phyloP scores from a whole-genome alignment of 2,113 vertebrate species.

The Stigmatopora nigra region DNA sequence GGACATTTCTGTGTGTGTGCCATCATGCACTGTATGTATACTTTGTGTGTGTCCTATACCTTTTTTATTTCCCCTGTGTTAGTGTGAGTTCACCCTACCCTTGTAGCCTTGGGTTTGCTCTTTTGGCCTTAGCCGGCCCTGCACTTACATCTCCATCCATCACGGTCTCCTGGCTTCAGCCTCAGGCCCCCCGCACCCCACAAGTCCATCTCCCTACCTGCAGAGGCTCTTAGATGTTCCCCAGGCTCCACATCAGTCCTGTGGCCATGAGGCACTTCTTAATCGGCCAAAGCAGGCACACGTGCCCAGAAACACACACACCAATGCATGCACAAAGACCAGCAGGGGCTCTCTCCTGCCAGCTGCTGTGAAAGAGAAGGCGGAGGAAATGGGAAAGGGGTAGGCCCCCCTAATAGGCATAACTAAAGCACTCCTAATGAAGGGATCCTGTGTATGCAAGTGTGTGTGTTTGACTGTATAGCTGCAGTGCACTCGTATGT shows the following conservation, averaged over 20 bases:
- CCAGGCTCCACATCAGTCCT: constrained; percentile 65
- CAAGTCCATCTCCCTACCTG: constrained; percentile 63
- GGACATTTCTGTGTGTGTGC: constrained; percentile 30
- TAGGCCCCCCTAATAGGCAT: constrained; percentile 64
- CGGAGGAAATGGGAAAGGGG: constrained; percentile 57
- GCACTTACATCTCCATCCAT: constrained; percentile 60
- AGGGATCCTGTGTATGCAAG: constrained; percentile 41
- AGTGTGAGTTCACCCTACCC: constrained; percentile 29
- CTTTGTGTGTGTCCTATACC: constrained; percentile 21
- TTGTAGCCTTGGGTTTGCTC: constrained; percentile 43
- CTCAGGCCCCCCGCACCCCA: constrained; percentile 33
- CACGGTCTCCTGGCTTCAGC: constrained; percentile 56
- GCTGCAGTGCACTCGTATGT: constrained; percentile 34
- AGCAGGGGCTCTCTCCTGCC: constrained; percentile 67
- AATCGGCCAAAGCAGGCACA: constrained; percentile 57
- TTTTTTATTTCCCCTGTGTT: constrained; percentile 68
- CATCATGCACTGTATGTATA: constrained; percentile 25
- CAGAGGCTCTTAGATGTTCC: constrained; percentile 69
- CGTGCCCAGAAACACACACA: constrained; percentile 32
- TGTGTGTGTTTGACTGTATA: constrained; percentile 26
- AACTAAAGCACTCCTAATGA: constrained; percentile 67
- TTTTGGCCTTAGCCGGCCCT: constrained; percentile 57
- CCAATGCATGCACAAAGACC: constrained; percentile 41
- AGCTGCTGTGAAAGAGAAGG: constrained; percentile 69
- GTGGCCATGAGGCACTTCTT: constrained; percentile 70